A percentile compares a stretch with the other conserved stretches of the same genome.
Conservation (phyloP, 2,113 vertebrate genomes). For the Dromaius novaehollandiae region DNA sequence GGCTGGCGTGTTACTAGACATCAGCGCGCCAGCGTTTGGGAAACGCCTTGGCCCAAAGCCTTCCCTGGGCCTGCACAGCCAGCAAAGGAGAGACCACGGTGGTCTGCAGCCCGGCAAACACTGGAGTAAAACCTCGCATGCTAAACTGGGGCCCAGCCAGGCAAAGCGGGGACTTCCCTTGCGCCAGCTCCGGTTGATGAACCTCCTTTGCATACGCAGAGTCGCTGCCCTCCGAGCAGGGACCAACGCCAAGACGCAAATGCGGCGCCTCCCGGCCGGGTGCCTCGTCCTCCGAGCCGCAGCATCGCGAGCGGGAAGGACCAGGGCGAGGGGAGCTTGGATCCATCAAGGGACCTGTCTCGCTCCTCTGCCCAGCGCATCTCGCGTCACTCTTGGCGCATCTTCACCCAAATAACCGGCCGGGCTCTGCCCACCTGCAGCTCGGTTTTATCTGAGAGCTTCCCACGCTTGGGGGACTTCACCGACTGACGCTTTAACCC, state of each 20-base stretch:
- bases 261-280: too few species aligned
- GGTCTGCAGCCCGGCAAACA: neutral
- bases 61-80: too few species aligned
- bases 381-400: accelerated
- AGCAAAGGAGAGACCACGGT: neutral
- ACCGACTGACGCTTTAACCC: neutral
- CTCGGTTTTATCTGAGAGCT: neutral
- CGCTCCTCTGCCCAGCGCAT: neutral
- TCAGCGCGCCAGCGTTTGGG: accelerated
- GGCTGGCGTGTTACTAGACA: accelerated
- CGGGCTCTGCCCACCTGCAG: neutral
- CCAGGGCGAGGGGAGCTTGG: neutral
- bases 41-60: neutral
- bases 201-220: too few species aligned
- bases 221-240: too few species aligned
- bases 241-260: too few species aligned
- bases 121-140: neutral
- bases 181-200: neutral
- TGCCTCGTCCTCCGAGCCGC: neutral
- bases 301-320: neutral
- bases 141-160: neutral
- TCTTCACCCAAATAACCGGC: neutral
- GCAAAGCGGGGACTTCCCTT: neutral
- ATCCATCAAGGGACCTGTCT: accelerated
- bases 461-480: neutral